Evolutionary conservation across 2,888 invertebrate genomes (phyloP).

Genomic region (Asteroscopus sphinx): DNA sequence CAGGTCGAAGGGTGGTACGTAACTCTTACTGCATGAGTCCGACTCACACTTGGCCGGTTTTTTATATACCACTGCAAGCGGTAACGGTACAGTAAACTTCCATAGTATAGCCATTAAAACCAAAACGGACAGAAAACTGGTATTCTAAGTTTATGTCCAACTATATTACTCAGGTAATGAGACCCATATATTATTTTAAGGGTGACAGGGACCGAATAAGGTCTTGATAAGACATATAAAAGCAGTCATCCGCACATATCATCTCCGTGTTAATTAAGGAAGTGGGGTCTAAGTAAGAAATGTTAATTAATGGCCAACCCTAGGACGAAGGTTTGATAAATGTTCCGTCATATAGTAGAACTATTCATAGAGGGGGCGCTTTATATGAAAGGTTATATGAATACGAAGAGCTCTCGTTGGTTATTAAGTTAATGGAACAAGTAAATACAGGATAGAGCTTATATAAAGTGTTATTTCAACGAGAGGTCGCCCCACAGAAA

Average conservation of each 20-base stretch:
- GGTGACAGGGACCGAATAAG: conserved; percentile 5
- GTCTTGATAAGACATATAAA: conserved; percentile 19
- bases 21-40: too few species aligned
- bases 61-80: too few species aligned
- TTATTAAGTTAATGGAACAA: conserved; percentile 8
- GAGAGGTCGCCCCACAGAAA: too few species aligned
- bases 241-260: conserved; percentile 39
- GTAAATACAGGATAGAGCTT: too few species aligned
- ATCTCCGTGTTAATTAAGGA: conserved; percentile 43
- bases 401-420: conserved; percentile 3
- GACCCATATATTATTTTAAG: conserved; percentile 21
- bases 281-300: conserved; percentile 26
- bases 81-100: too few species aligned
- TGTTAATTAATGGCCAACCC: conserved; percentile 28
- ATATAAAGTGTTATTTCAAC: too few species aligned
- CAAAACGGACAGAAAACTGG: too few species aligned
- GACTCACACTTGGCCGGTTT: too few species aligned
- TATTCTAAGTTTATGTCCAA: too few species aligned
- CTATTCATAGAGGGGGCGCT: neutral
- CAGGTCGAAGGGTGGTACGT: too few species aligned
- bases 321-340: conserved; percentile 28
- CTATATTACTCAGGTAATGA: neutral
- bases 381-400: neutral
- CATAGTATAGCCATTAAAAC: too few species aligned
- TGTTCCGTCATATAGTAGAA: conserved; percentile 22